A percentile compares a stretch with the other conserved stretches of the same genome.
Conservation (phyloP, 2,888 invertebrate genomes). For the Leucophenga maculata region DNA sequence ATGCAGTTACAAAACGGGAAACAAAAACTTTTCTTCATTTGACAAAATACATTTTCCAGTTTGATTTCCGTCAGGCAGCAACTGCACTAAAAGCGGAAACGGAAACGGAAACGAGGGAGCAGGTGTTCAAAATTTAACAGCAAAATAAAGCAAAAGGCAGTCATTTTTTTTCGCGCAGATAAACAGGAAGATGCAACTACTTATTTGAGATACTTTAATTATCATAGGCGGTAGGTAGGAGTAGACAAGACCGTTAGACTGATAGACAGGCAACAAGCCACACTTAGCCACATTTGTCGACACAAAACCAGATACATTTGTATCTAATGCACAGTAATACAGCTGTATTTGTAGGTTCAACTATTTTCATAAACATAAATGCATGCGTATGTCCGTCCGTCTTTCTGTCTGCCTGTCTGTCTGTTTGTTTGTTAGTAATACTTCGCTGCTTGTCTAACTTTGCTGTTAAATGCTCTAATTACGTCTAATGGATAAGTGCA, state of each 20-base stretch:
- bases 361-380: not conserved
- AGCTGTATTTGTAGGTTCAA: not conserved
- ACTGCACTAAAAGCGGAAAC: not conserved
- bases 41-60: constrained; percentile 58
- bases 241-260: not conserved
- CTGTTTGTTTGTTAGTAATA: not conserved
- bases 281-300: too few species aligned
- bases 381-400: not conserved
- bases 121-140: not conserved
- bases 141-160: constrained; percentile 17
- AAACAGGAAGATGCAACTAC: constrained; percentile 10
- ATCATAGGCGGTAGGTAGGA: constrained; percentile 46
- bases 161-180: constrained; percentile 16
- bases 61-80: constrained; percentile 51
- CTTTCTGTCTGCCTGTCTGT: not conserved
- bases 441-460: not conserved
- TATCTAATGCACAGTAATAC: too few species aligned
- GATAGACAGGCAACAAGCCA: not conserved
- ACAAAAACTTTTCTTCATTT: constrained; percentile 15
- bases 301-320: too few species aligned
- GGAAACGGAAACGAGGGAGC: not conserved
- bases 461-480: constrained; percentile 62
- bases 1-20: not conserved
- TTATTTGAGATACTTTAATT: constrained; percentile 59
- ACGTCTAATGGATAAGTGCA: constrained; percentile 57